These are phyloP conservation scores for Synanthedon vespiformis DNA, from an alignment of 2,888 invertebrate species.

Conservation along the genomic window DNA sequence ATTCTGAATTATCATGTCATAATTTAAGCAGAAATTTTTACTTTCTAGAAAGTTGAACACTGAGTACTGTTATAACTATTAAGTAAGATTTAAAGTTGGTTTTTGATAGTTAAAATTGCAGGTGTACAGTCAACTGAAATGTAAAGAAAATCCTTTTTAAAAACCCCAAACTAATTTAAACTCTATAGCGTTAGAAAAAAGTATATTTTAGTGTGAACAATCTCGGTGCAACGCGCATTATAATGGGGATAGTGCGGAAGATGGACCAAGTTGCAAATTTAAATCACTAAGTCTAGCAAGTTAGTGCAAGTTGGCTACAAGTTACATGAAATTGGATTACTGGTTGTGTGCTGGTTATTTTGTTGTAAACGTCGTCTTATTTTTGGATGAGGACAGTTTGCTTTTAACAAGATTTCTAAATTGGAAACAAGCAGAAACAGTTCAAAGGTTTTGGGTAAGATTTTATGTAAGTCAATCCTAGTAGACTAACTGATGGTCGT, in stretches of 20 bases:
- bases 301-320: constrained; percentile 24
- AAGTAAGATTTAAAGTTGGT: constrained; percentile 42
- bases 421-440: too few relatives aligned
- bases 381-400: not conserved
- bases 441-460: too few relatives aligned
- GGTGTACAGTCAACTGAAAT: constrained; percentile 25
- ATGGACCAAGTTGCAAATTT: constrained; percentile 58
- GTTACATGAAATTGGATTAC: constrained; percentile 63
- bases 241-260: constrained; percentile 8
- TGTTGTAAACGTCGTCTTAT: constrained; percentile 10
- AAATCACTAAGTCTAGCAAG: constrained; percentile 61
- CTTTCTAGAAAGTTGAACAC: not conserved
- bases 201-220: not conserved
- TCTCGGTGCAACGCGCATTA: constrained; percentile 1
- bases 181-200: not conserved
- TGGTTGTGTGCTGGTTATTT: constrained; percentile 31
- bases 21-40: not conserved
- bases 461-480: too few relatives aligned
- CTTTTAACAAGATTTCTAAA: too few relatives aligned
- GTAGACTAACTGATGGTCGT: too few relatives aligned
- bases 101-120: constrained; percentile 54
- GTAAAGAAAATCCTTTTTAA: not conserved
- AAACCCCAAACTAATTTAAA: not conserved
- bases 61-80: constrained; percentile 19
- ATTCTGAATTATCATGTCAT: too few relatives aligned